Conservation (phyloP, 2,888 invertebrate genomes). For the Eugnorisma glareosa region DNA sequence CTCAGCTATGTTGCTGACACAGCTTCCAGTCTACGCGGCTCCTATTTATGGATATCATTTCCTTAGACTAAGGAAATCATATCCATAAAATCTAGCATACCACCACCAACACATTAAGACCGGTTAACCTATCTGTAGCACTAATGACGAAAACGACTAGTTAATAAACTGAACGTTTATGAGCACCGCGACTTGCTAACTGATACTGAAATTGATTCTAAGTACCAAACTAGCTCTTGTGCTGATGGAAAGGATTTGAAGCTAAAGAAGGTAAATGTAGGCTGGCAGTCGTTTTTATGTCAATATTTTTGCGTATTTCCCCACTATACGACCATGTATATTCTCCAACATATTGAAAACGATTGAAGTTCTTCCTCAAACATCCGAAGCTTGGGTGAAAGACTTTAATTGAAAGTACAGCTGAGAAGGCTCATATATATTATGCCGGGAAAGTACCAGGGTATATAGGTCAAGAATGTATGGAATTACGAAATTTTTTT, state of each 20-base stretch:
- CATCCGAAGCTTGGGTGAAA: neutral
- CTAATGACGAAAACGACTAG: constrained; percentile 24
- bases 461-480: too few relatives aligned
- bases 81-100: neutral
- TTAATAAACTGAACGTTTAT: constrained; percentile 31
- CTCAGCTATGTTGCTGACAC: neutral
- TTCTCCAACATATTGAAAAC: neutral
- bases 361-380: neutral
- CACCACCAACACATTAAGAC: constrained; percentile 9
- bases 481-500: too few relatives aligned
- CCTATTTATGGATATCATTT: too few relatives aligned
- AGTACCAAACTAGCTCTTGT: constrained; percentile 29
- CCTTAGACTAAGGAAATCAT: too few relatives aligned
- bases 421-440: neutral
- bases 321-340: neutral
- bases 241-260: neutral
- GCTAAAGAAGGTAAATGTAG: neutral
- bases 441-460: too few relatives aligned
- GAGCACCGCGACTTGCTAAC: constrained; percentile 27
- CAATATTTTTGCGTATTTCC: neutral
- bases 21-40: neutral
- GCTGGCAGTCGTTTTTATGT: neutral
- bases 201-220: constrained; percentile 48
- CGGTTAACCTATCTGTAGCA: constrained; percentile 20
- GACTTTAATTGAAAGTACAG: neutral